Evolutionary conservation across 2,888 invertebrate species (phyloP), one percentile per base, ranked within the genome.

Genomic region (Philopedon plagiatum): DNA sequence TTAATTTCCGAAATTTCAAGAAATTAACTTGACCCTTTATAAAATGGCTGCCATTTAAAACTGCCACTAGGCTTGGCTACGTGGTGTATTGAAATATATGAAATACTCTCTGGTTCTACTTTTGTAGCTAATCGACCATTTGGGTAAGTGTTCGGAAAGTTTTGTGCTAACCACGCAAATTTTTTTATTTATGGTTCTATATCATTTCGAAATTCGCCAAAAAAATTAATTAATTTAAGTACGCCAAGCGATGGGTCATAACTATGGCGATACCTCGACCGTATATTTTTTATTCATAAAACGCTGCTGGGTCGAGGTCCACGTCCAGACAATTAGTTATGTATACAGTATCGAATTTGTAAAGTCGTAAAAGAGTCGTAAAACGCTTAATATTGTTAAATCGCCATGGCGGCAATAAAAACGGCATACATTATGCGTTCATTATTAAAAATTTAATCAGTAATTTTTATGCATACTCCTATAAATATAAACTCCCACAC

Each of bases 301-400:
- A 18, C 44, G 44, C 21, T 39, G 58, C 34, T 26, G 41, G 58
- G n/a, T 23, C 23, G 58, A 58, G 58, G 41, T 39, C 34, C 58
- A 58, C 68, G 37, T 26, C 39, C 37, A 58, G 68, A 54, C 54
- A 61, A 71, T 65, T 64, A 71, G 65, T 65, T 72, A 72, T 72
- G 72, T 67, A 72, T 67, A 63, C 62, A 62, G 72, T 46, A 56
- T 62, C 72, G 63, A 66, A 72, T 67, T 66, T 57, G 67, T 67
- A 62, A 34, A 67, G 62, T 65, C 67, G 61, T 72, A 67, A 72
- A 72, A 72, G 5, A 26, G 54, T 66, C 72, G 61, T 72, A 72
- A 72, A 72, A 61, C 49, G 37, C 67, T 66, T 72, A 72, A 72
- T 72, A 72, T 72, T 66, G 72, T 67, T 67, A 72, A 72, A 72